A percentile compares a stretch with the other conserved stretches of the same genome.
phyloP scores from a whole-genome alignment of 2,888 invertebrate genomes.

The Balanococcus diminutus region DNA sequence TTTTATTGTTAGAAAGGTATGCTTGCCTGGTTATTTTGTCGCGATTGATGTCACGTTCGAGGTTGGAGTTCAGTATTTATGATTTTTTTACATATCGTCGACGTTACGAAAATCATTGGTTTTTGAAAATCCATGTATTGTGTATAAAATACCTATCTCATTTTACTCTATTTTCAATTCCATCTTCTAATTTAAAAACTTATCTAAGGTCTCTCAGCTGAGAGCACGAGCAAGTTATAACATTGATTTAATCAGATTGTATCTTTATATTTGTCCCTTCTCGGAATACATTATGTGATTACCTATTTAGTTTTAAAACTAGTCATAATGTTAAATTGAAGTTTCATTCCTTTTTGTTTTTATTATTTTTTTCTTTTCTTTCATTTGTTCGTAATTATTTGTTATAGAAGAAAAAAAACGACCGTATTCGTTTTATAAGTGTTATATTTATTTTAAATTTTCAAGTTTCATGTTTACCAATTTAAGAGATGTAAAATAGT shows the following conservation, averaged over 20 bases:
- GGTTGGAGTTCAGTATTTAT: neutral
- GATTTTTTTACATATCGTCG: neutral
- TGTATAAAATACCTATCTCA: neutral
- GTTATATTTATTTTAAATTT: neutral
- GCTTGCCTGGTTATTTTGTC: neutral
- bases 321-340: constrained; percentile 25
- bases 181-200: neutral
- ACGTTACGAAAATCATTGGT: neutral
- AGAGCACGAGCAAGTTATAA: neutral
- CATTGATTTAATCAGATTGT: neutral
- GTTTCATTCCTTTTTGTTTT: constrained; percentile 29
- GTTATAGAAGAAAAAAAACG: neutral
- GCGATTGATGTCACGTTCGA: neutral
- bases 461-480: neutral
- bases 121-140: neutral
- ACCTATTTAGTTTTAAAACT: constrained; percentile 33
- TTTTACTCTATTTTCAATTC: neutral
- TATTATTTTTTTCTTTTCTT: neutral
- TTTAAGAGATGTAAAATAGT: neutral
- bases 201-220: neutral
- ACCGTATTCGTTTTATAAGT: neutral
- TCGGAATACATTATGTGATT: constrained; percentile 10
- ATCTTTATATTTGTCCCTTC: neutral
- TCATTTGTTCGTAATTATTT: neutral
- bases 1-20: neutral